A percentile compares a stretch with the other conserved stretches of the same genome.
phyloP scores from a whole-genome alignment of 2,797 vertebrate species.

The Phoxinus dragarum region DNA sequence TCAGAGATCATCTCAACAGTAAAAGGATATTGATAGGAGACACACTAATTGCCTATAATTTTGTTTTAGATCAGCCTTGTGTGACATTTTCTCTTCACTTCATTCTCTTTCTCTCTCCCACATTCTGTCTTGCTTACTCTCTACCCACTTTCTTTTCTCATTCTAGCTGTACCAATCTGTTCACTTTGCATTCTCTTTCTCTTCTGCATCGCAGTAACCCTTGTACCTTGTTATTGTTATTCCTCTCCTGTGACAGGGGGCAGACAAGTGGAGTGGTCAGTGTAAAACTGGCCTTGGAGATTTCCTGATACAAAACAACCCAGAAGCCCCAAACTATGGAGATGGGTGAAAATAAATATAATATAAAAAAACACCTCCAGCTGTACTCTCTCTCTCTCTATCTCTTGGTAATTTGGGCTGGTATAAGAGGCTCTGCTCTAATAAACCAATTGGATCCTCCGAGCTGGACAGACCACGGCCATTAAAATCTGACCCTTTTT shows the following conservation, averaged over 20 bases:
- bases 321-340: slow-evolving; percentile 12
- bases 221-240: slow-evolving; percentile 39
- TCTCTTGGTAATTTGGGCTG: slow-evolving; percentile 39
- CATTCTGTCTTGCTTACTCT: slow-evolving; percentile 3
- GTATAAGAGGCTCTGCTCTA: slow-evolving; percentile 40
- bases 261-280: slow-evolving; percentile 35
- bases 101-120: not conserved
- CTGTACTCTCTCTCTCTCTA: slow-evolving; percentile 12
- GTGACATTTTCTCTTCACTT: slow-evolving; percentile 16
- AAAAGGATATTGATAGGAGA: slow-evolving; percentile 47
- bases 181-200: slow-evolving; percentile 21
- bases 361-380: not conserved
- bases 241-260: slow-evolving; percentile 35
- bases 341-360: not conserved
- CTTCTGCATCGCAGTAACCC: slow-evolving; percentile 33
- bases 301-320: slow-evolving; percentile 21
- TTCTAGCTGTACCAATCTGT: slow-evolving; percentile 15
- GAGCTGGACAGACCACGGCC: slow-evolving; percentile 46
- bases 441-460: slow-evolving; percentile 54
- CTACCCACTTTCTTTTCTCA: slow-evolving; percentile 7
- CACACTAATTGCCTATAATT: slow-evolving; percentile 26
- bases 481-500: slow-evolving; percentile 53
- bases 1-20: slow-evolving; percentile 44
- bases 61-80: not conserved
- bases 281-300: slow-evolving; percentile 11